Conservation (phyloP, 2,113 vertebrate genomes). For the Malurus melanocephalus region DNA sequence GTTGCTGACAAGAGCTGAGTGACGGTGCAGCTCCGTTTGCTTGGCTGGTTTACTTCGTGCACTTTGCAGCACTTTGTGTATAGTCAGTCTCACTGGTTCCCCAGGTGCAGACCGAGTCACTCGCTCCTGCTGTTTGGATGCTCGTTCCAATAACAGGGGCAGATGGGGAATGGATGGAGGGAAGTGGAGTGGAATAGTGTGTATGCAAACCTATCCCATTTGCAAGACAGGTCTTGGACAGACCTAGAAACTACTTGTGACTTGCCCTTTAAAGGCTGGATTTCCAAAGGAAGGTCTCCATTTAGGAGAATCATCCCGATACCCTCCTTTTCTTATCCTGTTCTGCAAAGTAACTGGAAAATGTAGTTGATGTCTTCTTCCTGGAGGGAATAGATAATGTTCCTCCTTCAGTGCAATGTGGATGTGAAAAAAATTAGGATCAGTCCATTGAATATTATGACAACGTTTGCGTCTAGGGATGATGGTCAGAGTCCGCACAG, state of each 20-base stretch:
- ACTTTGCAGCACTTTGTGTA: constrained; percentile 60
- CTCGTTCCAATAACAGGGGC: not conserved
- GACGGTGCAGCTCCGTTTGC: fast-evolving
- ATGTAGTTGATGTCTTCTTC: not conserved
- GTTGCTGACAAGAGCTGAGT: not conserved
- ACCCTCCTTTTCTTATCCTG: not conserved
- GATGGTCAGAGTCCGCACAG: fast-evolving
- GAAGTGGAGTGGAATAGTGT: not conserved
- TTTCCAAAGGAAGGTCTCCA: not conserved
- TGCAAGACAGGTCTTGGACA: not conserved
- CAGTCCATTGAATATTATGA: not conserved
- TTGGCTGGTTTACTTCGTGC: not conserved
- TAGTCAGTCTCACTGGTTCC: constrained; percentile 28
- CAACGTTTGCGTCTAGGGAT: not conserved
- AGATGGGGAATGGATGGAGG: not conserved
- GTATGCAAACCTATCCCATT: not conserved
- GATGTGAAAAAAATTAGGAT: not conserved
- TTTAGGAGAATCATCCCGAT: not conserved
- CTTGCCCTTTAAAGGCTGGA: not conserved
- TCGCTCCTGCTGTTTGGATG: not conserved
- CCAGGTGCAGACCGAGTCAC: not conserved
- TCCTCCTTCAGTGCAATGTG: not conserved
- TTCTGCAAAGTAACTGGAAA: not conserved
- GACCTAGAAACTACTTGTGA: not conserved
- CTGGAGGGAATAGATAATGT: not conserved